Conservation (phyloP, 1,140 invertebrate genomes). For the Trissolcus basalis region DNA sequence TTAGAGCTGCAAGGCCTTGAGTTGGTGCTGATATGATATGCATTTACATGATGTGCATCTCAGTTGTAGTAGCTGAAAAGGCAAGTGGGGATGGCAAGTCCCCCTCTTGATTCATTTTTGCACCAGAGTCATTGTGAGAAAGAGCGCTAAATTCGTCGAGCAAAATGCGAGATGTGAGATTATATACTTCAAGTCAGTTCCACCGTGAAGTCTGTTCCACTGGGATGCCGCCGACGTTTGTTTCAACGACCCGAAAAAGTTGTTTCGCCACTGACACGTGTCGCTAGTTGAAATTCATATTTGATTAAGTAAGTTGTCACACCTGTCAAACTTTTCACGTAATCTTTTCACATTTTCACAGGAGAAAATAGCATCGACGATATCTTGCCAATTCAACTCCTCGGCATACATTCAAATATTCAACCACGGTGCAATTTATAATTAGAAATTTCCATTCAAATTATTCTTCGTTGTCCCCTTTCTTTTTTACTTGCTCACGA, state of each 20-base stretch:
- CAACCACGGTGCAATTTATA: too few relatives aligned
- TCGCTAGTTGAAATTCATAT: not conserved
- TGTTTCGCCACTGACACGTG: slow-evolving; percentile 2
- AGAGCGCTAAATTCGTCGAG: slow-evolving; percentile 35
- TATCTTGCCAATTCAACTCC: too few relatives aligned
- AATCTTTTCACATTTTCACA: too few relatives aligned
- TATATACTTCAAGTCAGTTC: slow-evolving; percentile 28
- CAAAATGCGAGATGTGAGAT: slow-evolving; percentile 32
- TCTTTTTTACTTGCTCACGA: too few relatives aligned
- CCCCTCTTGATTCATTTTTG: slow-evolving; percentile 25
- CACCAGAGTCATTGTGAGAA: slow-evolving; percentile 15
- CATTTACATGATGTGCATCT: slow-evolving; percentile 19
- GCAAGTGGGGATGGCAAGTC: slow-evolving; percentile 6
- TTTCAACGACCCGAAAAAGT: slow-evolving; percentile 1
- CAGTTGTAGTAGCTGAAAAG: slow-evolving; percentile 23
- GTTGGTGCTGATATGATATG: slow-evolving; percentile 22
- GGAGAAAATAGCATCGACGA: too few relatives aligned
- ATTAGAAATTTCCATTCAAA: too few relatives aligned
- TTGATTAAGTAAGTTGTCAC: slow-evolving; percentile 10
- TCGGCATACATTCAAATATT: too few relatives aligned
- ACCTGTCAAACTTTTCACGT: not conserved
- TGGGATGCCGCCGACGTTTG: too few relatives aligned
- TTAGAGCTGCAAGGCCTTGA: slow-evolving; percentile 33
- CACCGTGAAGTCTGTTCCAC: slow-evolving; percentile 5
- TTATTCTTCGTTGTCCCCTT: too few relatives aligned